Evolutionary conservation across 2,797 vertebrate species (phyloP).

Genomic region (Martes flavigula): DNA sequence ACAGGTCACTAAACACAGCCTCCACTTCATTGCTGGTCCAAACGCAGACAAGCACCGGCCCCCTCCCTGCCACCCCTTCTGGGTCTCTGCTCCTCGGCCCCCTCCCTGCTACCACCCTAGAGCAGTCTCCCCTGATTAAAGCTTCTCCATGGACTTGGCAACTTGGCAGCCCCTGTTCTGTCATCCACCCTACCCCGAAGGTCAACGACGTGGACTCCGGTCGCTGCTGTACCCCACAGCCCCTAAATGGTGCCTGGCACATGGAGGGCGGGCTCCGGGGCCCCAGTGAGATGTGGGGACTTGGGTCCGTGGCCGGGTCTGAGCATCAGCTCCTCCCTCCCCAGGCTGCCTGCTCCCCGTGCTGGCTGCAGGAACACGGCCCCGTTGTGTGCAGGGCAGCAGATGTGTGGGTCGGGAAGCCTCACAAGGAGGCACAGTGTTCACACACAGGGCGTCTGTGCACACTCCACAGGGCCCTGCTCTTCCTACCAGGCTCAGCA

Average conservation of each 20-base stretch:
- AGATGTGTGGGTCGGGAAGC: slow-evolving; percentile 39
- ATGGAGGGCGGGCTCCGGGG: neutral
- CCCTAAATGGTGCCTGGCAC: neutral
- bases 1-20: neutral
- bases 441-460: slow-evolving; percentile 65
- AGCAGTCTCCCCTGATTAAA: neutral
- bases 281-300: neutral
- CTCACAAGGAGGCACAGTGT: slow-evolving; percentile 65
- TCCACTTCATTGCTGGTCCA: accelerated
- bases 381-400: slow-evolving; percentile 52
- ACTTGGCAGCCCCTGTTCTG: neutral
- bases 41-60: too few relatives aligned
- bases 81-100: neutral
- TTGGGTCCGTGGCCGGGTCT: neutral
- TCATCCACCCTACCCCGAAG: accelerated
- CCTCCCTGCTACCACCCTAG: neutral
- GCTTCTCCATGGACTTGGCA: accelerated
- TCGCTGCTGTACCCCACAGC: neutral
- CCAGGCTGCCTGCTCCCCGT: neutral
- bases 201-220: neutral
- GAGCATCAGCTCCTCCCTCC: neutral
- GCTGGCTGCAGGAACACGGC: slow-evolving; percentile 31
- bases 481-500: neutral
- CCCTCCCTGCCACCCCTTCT: neutral
- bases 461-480: neutral